Conservation (phyloP, 2,888 invertebrate species). For the Proisotoma minuta region DNA sequence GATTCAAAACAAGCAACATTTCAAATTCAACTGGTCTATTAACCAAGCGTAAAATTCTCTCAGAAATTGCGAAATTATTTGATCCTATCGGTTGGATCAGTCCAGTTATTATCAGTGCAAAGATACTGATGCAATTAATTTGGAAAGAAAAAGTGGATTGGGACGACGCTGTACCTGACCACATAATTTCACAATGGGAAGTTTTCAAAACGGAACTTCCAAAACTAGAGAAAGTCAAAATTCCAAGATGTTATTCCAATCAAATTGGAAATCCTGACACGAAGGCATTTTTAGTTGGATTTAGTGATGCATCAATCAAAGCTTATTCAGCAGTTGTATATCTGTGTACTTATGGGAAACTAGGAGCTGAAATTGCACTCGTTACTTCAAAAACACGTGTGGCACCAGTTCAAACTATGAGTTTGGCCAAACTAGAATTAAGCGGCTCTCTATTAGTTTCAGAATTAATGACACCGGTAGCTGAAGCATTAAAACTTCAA, state of each 20-base stretch:
- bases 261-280: neutral
- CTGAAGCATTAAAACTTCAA: conserved; percentile 11
- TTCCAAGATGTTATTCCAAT: neutral
- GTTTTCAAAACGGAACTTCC: neutral
- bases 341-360: conserved; percentile 13
- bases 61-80: conserved; percentile 43
- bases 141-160: conserved; percentile 43
- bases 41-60: conserved; percentile 43
- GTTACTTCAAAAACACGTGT: conserved; percentile 31
- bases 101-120: conserved; percentile 41
- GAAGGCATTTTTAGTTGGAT: conserved; percentile 43
- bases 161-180: conserved; percentile 41
- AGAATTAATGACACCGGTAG: conserved; percentile 4
- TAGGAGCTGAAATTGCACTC: neutral
- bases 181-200: conserved; percentile 16
- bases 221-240: neutral
- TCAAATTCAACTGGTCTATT: neutral
- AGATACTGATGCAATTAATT: conserved; percentile 40
- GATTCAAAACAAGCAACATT: neutral
- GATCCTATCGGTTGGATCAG: conserved; percentile 45
- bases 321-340: conserved; percentile 47
- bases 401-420: conserved; percentile 35
- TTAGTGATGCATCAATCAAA: conserved; percentile 42
- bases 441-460: conserved; percentile 25
- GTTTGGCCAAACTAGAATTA: conserved; percentile 41